Conservation (phyloP, 1,140 invertebrate species). For the Ganaspis sp. region DNA sequence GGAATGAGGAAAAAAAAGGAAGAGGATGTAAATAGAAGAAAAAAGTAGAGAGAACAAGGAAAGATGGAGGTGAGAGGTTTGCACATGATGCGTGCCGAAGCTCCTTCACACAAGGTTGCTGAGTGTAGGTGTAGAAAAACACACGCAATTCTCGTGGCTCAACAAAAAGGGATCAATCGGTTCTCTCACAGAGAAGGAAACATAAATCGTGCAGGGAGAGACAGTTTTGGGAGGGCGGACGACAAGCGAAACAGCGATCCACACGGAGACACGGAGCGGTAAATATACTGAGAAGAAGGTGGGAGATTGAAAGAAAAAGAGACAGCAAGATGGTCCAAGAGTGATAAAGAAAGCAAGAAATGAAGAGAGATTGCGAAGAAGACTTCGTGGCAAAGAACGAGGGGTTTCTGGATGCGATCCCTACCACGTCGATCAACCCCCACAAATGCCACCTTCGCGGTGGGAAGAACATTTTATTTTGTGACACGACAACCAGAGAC, state of each 20-base stretch:
- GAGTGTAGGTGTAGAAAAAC: not conserved
- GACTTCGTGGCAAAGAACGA: constrained; percentile 25
- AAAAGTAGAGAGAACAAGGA: not conserved
- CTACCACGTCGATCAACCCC: constrained; percentile 37
- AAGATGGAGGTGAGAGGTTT: constrained; percentile 3
- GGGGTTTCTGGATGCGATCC: constrained; percentile 37
- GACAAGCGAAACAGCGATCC: constrained; percentile 65
- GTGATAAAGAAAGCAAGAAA: constrained; percentile 42
- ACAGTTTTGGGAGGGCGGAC: constrained; percentile 71
- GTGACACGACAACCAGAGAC: constrained; percentile 62
- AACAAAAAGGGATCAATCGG: constrained; percentile 75
- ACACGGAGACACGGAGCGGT: constrained; percentile 63
- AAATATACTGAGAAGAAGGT: constrained; percentile 59
- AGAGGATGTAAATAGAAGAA: not conserved
- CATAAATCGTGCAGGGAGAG: constrained; percentile 71
- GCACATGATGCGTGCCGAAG: not conserved
- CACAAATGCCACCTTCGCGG: constrained; percentile 30
- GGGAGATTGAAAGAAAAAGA: constrained; percentile 38
- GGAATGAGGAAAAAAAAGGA: not conserved
- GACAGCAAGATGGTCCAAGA: constrained; percentile 31
- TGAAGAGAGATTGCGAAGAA: constrained; percentile 41
- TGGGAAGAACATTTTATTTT: constrained; percentile 66
- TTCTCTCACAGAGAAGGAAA: constrained; percentile 67
- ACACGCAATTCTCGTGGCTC: constrained; percentile 42
- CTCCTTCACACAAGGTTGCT: not conserved